phyloP scores from a whole-genome alignment of 2,113 vertebrate species.

The Channa argus region DNA sequence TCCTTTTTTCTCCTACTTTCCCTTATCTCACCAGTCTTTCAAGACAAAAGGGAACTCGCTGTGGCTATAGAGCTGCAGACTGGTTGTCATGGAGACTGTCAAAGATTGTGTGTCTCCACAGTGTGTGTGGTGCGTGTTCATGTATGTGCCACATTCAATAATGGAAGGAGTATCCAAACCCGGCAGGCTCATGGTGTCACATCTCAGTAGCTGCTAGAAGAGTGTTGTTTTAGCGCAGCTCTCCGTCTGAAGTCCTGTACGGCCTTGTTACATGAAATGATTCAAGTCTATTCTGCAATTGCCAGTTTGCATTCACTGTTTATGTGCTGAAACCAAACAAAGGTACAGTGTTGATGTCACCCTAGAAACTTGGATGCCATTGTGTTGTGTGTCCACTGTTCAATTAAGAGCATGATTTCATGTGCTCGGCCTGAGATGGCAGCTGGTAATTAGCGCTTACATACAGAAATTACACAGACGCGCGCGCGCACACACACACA shows the following conservation, averaged over 20 bases:
- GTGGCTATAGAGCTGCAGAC: slow-evolving; percentile 78
- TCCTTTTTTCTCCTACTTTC: slow-evolving; percentile 38
- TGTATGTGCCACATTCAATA: slow-evolving; percentile 67
- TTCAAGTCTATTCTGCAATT: slow-evolving; percentile 8
- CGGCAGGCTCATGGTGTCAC: slow-evolving; percentile 60
- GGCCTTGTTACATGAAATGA: slow-evolving; percentile 23
- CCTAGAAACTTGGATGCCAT: slow-evolving; percentile 11
- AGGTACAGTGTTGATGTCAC: slow-evolving; percentile 11
- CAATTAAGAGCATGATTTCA: slow-evolving; percentile 29
- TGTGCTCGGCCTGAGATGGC: slow-evolving; percentile 35
- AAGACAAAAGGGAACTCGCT: slow-evolving; percentile 81
- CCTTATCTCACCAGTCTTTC: slow-evolving; percentile 77
- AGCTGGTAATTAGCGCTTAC: slow-evolving; percentile 60
- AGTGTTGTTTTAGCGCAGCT: slow-evolving; percentile 27
- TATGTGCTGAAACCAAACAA: slow-evolving; percentile 16
- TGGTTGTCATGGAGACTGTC: slow-evolving; percentile 87
- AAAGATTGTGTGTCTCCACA: slow-evolving; percentile 56
- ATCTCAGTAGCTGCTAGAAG: slow-evolving; percentile 56
- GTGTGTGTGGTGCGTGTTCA: slow-evolving; percentile 26
- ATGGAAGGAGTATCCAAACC: slow-evolving; percentile 63
- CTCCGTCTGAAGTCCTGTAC: slow-evolving; percentile 2
- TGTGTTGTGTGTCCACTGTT: neutral
- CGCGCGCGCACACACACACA: slow-evolving; percentile 16
- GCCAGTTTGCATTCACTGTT: slow-evolving; percentile 17
- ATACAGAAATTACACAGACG: slow-evolving; percentile 25